Evolutionary conservation across 2,113 vertebrate genomes (phyloP).

Genomic region (Piliocolobus tephrosceles): DNA sequence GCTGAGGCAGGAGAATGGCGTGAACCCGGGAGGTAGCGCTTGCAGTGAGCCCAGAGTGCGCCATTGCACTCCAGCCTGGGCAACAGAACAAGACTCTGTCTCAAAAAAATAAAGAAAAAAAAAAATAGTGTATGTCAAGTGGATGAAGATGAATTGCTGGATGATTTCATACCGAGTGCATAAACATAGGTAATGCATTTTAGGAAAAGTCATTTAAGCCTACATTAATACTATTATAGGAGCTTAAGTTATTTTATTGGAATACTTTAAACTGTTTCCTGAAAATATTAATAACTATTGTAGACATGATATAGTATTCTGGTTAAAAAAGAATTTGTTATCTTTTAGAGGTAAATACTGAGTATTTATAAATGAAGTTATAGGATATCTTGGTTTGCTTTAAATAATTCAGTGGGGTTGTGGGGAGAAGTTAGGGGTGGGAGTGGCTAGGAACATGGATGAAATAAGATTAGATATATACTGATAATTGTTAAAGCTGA

Average conservation of each 20-base stretch:
- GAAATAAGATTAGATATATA: not conserved
- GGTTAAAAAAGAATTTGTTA: not conserved
- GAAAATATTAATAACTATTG: not conserved
- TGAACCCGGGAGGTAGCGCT: too few species aligned
- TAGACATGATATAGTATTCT: not conserved
- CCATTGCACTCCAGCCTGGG: too few species aligned
- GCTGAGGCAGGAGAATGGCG: too few species aligned
- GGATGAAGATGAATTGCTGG: slow-evolving; percentile 15
- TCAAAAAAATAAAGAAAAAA: too few species aligned
- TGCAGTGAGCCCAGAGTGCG: too few species aligned
- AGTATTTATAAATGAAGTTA: not conserved
- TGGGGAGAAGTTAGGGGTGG: not conserved
- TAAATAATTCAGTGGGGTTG: not conserved
- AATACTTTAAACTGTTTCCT: slow-evolving; percentile 2
- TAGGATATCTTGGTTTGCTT: not conserved
- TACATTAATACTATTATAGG: not conserved
- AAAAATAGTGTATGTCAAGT: not conserved
- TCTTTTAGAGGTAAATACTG: slow-evolving; percentile 6
- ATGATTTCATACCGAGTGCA: not conserved
- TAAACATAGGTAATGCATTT: not conserved
- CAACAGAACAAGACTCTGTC: too few species aligned
- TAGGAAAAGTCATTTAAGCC: not conserved
- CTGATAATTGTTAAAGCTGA: not conserved
- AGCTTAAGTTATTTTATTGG: slow-evolving; percentile 23
- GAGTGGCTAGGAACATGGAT: not conserved